These are phyloP conservation scores for Apamea epomidion DNA, from an alignment of 2,888 invertebrate genomes.

Conservation along the genomic window DNA sequence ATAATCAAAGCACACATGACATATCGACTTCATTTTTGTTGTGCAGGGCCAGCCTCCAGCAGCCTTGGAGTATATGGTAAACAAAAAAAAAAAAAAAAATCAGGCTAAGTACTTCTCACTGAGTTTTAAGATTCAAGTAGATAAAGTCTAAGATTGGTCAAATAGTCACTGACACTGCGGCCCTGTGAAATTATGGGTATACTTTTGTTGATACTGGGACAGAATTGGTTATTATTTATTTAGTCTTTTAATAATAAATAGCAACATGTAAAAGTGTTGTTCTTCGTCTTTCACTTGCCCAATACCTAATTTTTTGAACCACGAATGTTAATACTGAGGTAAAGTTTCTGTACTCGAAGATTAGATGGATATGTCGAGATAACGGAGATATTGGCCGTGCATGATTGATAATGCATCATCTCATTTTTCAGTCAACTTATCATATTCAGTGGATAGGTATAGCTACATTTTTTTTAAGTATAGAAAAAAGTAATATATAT, in stretches of 20 bases:
- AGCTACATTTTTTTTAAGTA: conserved; percentile 46
- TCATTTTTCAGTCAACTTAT: conserved; percentile 76
- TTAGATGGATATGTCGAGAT: conserved; percentile 85
- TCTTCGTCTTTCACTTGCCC: conserved; percentile 30
- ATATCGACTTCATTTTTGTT: background rate
- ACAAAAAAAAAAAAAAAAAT: background rate
- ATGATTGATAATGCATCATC: conserved; percentile 81
- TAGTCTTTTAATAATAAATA: background rate
- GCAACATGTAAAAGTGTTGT: background rate
- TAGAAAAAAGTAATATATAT: conserved; percentile 23
- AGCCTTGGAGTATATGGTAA: background rate
- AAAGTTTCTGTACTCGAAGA: conserved; percentile 69
- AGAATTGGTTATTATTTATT: background rate
- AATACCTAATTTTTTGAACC: conserved; percentile 19
- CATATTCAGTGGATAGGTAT: conserved; percentile 60
- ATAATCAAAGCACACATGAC: background rate
- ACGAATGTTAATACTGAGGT: conserved; percentile 30
- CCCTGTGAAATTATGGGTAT: too few relatives aligned
- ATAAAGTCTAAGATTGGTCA: background rate
- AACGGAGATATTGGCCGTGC: conserved; percentile 80
- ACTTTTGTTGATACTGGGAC: background rate
- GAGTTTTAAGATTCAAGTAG: background rate
- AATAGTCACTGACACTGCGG: background rate
- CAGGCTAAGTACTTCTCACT: background rate
- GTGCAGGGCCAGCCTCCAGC: background rate